These are phyloP conservation scores for Papilio demoleus DNA, from an alignment of 2,888 invertebrate species.

Conservation along the genomic window DNA sequence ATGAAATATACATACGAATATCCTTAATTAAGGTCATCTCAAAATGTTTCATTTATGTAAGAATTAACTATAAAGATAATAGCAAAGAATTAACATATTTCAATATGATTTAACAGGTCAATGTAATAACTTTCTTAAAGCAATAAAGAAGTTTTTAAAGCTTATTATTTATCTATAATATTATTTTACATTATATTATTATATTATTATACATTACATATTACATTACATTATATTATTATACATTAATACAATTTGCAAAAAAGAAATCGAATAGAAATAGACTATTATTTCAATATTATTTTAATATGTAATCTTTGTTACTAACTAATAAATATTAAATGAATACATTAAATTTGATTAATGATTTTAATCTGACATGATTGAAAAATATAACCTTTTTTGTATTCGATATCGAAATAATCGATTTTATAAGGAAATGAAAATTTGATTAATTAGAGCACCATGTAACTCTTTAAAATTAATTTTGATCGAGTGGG, in stretches of 20 bases:
- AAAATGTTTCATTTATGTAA: not conserved
- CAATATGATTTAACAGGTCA: too few species aligned
- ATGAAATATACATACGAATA: not conserved
- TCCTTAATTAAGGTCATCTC: not conserved
- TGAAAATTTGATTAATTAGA: not conserved
- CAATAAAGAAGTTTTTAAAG: too few species aligned
- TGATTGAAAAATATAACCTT: slow-evolving; percentile 1
- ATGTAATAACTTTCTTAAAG: too few species aligned
- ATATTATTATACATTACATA: too few species aligned
- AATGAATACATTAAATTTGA: not conserved
- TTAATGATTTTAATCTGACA: slow-evolving; percentile 8
- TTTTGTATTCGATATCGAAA: not conserved
- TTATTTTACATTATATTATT: too few species aligned
- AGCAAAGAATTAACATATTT: too few species aligned
- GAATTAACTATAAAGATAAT: not conserved
- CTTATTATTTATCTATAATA: too few species aligned
- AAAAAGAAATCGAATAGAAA: not conserved
- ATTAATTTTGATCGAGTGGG: not conserved
- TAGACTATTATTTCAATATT: not conserved
- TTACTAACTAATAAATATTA: not conserved
- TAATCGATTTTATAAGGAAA: slow-evolving; percentile 1
- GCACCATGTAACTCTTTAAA: not conserved
- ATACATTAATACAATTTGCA: not conserved
- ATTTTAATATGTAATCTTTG: not conserved
- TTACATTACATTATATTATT: too few species aligned